Base-by-base conservation (phyloP, 2,888 invertebrate species). In the Tryphoninae sp. region DNA sequence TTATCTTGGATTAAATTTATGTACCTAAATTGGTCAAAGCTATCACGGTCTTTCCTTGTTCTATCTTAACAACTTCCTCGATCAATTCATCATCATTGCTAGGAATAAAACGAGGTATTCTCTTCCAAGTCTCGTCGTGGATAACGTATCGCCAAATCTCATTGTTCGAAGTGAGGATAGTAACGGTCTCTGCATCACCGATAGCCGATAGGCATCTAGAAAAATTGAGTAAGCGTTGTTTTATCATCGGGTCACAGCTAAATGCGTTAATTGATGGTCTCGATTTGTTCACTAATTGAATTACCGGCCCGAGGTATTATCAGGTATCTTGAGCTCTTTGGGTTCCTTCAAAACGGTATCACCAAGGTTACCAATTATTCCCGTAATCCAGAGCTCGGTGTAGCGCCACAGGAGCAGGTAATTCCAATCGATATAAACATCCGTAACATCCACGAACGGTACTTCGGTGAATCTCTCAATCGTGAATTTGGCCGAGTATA, bases 341-440 rank as follows among this genome's bases (percentile, higher is more conserved):
- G 79, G 69, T 1, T 76, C 53, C 16, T 64, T 64, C 45, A 65
- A 59, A 13, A 64, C 22, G 3, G 78, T 11, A 40, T 83, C 68
- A 23, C 76, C 61, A 1, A 23, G 11, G 49, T 72, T 64, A 45
- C 74, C 82, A 22, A 82, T 59, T 76, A 85, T 86, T 62, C 87
- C 89, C 42, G 86, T 86, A 78, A 91, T 84, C 69, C 87, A 90
- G 2, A 91, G 78, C 26, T 89, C 80, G 2, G 69, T 78, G 19
- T 84, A 83, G 78, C 86, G 87, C 90, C 90, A 90, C 9, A 91
- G 11, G 7, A 92, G 87, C 73, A 90, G 86, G 79, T 90, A 92
- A 84, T 89, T 88, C 92, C 92, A 92, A 23, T 89, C 90, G 64
- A 92, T 89, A 81, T 89, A 89, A 59, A 92, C 84, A 42, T 87